Evolutionary conservation across 1,140 invertebrate species (phyloP).

Genomic region (Palaemon carinicauda): DNA sequence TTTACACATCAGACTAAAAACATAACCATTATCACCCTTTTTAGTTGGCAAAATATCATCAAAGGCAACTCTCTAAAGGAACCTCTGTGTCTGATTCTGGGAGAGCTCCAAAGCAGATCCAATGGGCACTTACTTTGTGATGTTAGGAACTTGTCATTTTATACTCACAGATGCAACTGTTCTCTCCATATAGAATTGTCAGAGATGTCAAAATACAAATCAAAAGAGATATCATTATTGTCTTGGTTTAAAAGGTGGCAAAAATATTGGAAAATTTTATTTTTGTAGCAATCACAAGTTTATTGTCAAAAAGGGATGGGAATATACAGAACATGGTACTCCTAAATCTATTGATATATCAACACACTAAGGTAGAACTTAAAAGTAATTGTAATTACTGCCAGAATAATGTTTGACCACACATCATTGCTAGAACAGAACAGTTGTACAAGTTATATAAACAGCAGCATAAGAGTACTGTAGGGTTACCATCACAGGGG

Average conservation of each 20-base stretch:
- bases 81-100: conserved; percentile 45
- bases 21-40: conserved; percentile 41
- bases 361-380: background rate
- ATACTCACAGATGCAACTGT: conserved; percentile 55
- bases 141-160: conserved; percentile 55
- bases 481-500: background rate
- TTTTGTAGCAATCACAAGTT: conserved; percentile 28
- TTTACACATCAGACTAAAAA: conserved; percentile 45
- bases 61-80: conserved; percentile 47
- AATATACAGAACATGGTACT: background rate
- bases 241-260: conserved; percentile 29
- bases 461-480: background rate
- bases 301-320: conserved; percentile 22
- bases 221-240: conserved; percentile 23
- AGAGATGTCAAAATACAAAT: conserved; percentile 30
- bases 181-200: conserved; percentile 48
- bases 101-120: conserved; percentile 49
- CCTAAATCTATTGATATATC: background rate
- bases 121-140: conserved; percentile 54
- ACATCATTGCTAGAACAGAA: conserved; percentile 17
- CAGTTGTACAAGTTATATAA: background rate
- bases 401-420: background rate
- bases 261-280: background rate
- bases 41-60: conserved; percentile 42
- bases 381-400: background rate